These are phyloP conservation scores for Synanthedon vespiformis DNA, from an alignment of 2,888 invertebrate genomes.

Conservation along the genomic window DNA sequence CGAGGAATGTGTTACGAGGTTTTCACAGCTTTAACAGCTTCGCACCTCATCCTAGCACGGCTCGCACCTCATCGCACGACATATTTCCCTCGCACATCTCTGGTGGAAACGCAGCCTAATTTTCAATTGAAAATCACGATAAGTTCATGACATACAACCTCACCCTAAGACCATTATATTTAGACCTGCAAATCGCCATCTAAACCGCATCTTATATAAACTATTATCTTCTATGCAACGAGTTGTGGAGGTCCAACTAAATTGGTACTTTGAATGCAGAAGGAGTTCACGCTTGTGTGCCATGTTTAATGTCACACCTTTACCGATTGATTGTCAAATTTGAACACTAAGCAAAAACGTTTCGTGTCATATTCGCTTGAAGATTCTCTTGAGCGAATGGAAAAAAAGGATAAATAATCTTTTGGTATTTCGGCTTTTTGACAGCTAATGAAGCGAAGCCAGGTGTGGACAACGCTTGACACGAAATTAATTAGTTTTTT, in stretches of 20 bases:
- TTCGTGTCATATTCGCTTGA: not conserved
- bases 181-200: slow-evolving; percentile 21
- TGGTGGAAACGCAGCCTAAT: no score
- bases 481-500: slow-evolving; percentile 3
- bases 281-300: slow-evolving; percentile 13
- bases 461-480: slow-evolving; percentile 16
- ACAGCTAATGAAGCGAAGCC: slow-evolving; percentile 24
- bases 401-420: slow-evolving; percentile 18
- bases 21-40: no score
- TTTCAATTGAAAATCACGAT: no score
- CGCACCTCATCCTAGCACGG: no score
- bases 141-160: not conserved
- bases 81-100: no score
- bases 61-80: no score
- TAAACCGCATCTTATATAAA: slow-evolving; percentile 7
- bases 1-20: no score
- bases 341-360: slow-evolving; percentile 9
- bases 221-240: slow-evolving; percentile 1
- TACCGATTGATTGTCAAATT: not conserved
- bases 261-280: slow-evolving; percentile 10
- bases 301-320: not conserved
- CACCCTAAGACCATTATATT: slow-evolving; percentile 11
- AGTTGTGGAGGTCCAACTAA: slow-evolving; percentile 9
- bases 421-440: slow-evolving; percentile 22
- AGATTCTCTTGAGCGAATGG: slow-evolving; percentile 8